Evolutionary conservation across 2,797 vertebrate species (phyloP), one percentile per base, ranked within the genome.

Genomic region (Sebastes miniatus): DNA sequence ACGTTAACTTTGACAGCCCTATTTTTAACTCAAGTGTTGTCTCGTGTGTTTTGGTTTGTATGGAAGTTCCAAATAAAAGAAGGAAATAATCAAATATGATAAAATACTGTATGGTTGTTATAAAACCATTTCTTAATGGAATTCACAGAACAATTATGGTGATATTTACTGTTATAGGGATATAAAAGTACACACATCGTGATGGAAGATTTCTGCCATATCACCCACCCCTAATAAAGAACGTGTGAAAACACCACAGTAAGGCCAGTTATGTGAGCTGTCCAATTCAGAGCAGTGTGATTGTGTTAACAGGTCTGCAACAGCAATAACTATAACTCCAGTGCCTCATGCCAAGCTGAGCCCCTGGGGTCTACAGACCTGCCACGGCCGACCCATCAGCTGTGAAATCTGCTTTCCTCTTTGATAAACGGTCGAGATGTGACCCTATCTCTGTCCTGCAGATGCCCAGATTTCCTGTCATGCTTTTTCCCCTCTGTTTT

Each of bases 361-460:
- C 87, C 88, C 90, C 90, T 88, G 88, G 82, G 86, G 83, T 93
- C 90, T 77, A 59, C 87, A 88, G 88, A 90, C 88, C 91, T 90
- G 90, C 91, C 84, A 90, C 74, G 31, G 87, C 89, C 89, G 83
- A 88, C 92, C 89, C 92, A 95, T 96, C 95, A 94, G 93, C 94
- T 95, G 95, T 94, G 94, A 95, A 94, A 95, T 95, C 93, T 95
- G 92, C 94, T 95, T 93, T 93, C 91, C 92, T 92, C 91, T 92
- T 93, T 91, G 94, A 95, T 95, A 95, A 95, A 93, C 89, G 87
- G 83, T 90, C 43, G 86, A 95, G 93, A 94, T 93, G 92, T 95
- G 95, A 95, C 94, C 94, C 94, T 95, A 95, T 96, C 95, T 95
- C 92, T 93, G 92, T 90, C 91, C 93, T 86, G 90, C 94, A 95